Percentiles rank a stretch among this genome's conserved stretches.
Evolutionary conservation across 1,140 invertebrate species (phyloP).

Genomic region (Dolichoris vasculosae): DNA sequence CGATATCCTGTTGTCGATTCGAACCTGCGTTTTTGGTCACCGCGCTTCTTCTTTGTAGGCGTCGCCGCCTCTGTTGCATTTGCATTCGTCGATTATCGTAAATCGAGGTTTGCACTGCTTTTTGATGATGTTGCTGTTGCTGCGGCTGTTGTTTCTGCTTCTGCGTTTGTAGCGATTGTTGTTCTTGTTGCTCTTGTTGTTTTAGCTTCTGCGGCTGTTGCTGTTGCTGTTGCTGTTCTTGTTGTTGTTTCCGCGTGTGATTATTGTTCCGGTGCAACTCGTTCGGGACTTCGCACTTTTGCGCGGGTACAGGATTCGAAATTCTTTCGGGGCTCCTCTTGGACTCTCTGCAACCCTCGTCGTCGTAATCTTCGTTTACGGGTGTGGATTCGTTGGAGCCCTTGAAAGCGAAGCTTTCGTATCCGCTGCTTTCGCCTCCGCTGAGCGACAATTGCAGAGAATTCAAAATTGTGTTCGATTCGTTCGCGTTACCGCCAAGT

Average conservation of each 20-base stretch:
- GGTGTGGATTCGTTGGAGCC: constrained; percentile 70
- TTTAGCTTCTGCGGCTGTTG: neutral
- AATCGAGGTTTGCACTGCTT: neutral
- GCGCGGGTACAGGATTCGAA: neutral
- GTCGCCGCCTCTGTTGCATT: constrained; percentile 25
- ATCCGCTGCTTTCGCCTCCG: constrained; percentile 85
- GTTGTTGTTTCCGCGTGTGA: neutral
- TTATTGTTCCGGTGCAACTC: neutral
- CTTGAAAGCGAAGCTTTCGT: constrained; percentile 84
- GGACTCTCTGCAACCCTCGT: constrained; percentile 62
- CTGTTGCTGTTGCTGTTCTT: neutral
- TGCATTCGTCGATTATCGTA: neutral
- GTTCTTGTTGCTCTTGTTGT: neutral
- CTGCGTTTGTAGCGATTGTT: neutral
- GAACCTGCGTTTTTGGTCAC: constrained; percentile 4
- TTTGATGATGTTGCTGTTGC: neutral
- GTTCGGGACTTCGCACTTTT: neutral
- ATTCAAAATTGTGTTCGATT: constrained; percentile 61
- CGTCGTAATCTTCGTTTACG: constrained; percentile 71
- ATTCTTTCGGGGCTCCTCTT: constrained; percentile 52
- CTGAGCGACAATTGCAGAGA: constrained; percentile 76
- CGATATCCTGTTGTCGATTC: neutral
- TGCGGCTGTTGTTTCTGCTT: neutral
- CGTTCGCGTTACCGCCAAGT: constrained; percentile 46
- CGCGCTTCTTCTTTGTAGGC: constrained; percentile 16